phyloP scores from a whole-genome alignment of 2,797 vertebrate genomes.

The Dendrocincla tyrannina region DNA sequence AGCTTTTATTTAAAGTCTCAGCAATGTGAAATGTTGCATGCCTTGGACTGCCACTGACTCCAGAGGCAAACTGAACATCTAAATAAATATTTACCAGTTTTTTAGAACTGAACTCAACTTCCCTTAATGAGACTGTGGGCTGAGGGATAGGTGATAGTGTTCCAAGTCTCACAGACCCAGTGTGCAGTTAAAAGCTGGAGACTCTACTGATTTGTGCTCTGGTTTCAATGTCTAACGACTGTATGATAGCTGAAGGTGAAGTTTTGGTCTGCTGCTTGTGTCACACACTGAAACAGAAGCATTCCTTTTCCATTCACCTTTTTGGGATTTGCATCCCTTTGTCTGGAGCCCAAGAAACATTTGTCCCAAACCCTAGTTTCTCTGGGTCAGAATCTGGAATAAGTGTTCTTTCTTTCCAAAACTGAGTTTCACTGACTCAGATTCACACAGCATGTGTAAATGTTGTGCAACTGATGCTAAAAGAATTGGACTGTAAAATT shows the following conservation, averaged over 20 bases:
- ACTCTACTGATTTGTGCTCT: not conserved
- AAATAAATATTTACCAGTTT: not conserved
- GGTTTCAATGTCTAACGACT: not conserved
- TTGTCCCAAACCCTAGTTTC: not conserved
- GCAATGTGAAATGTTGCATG: not conserved
- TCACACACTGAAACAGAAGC: not conserved
- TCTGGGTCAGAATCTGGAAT: not conserved
- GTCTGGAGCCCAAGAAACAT: not conserved
- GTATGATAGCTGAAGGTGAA: not conserved
- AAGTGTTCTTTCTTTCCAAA: not conserved
- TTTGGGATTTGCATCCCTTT: not conserved
- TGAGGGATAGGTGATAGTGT: not conserved
- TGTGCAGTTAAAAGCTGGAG: not conserved
- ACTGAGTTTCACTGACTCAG: not conserved
- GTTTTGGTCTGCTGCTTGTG: not conserved
- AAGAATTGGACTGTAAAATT: not conserved
- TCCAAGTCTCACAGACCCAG: not conserved
- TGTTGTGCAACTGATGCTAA: not conserved
- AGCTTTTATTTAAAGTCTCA: not conserved
- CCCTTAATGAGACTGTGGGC: not conserved
- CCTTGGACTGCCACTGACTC: not conserved
- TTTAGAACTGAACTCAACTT: not conserved
- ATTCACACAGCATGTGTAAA: not conserved
- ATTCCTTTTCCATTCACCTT: not conserved
- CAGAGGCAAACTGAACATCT: not conserved